Percentiles rank a stretch among this genome's conserved stretches.
Evolutionary conservation across 2,888 invertebrate species (phyloP).

Genomic region (Noctua pronuba): DNA sequence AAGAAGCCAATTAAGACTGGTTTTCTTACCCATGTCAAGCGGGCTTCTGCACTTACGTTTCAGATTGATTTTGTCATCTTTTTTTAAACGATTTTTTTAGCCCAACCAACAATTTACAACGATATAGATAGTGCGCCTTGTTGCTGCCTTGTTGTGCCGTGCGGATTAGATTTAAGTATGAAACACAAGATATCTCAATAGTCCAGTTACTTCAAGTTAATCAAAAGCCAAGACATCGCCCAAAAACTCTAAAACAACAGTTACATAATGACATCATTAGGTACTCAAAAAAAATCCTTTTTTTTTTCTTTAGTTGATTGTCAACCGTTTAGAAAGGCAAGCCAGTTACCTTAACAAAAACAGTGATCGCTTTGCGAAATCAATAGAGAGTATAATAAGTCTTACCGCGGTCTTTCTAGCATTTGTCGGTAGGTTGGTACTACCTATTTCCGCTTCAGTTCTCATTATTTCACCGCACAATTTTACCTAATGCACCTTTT

Average conservation of each 20-base stretch:
- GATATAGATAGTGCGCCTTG: too few relatives aligned
- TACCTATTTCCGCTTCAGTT: slow-evolving; percentile 70
- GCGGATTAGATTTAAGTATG: not conserved
- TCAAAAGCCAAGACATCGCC: not conserved
- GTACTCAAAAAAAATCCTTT: not conserved
- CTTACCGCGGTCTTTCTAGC: slow-evolving; percentile 52
- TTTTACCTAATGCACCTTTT: slow-evolving; percentile 69
- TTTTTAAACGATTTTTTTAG: not conserved
- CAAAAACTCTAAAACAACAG: slow-evolving; percentile 30
- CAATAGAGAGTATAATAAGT: slow-evolving; percentile 75
- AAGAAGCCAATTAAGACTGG: not conserved
- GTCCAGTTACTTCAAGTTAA: not conserved
- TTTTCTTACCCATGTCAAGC: not conserved
- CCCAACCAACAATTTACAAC: not conserved
- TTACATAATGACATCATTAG: slow-evolving; percentile 20
- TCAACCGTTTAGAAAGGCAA: slow-evolving; percentile 63
- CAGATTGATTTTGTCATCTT: not conserved
- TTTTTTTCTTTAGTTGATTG: slow-evolving; percentile 52
- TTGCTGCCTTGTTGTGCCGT: too few relatives aligned
- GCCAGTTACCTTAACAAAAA: slow-evolving; percentile 65
- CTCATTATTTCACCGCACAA: slow-evolving; percentile 75
- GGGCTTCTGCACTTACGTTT: not conserved
- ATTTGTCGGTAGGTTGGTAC: slow-evolving; percentile 52
- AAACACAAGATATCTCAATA: not conserved
- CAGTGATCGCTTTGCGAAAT: slow-evolving; percentile 71